These are phyloP conservation scores for Acanthisitta chloris DNA, from an alignment of 2,113 vertebrate genomes.

Conservation along the genomic window DNA sequence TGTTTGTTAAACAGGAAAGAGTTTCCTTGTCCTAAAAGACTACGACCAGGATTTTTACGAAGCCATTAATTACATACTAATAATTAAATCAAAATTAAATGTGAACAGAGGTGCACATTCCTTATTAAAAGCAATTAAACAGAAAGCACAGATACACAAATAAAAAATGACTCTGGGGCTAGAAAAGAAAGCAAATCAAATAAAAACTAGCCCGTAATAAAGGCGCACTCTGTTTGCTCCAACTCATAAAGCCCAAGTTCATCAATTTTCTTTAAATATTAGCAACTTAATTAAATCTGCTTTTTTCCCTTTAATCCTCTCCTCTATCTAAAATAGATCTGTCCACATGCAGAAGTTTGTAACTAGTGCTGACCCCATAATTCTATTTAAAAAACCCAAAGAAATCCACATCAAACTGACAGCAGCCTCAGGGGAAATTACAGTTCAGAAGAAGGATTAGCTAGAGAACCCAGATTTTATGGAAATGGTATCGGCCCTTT, in stretches of 20 bases:
- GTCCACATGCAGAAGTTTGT: conserved; percentile 76
- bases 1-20: not conserved
- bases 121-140: conserved; percentile 78
- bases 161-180: conserved; percentile 60
- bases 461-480: conserved; percentile 69
- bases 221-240: conserved; percentile 49
- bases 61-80: conserved; percentile 74
- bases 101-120: conserved; percentile 72
- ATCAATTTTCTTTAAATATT: conserved; percentile 86
- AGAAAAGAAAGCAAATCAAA: conserved; percentile 73
- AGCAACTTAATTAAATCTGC: conserved; percentile 86
- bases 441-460: conserved; percentile 75
- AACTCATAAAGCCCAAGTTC: conserved; percentile 75
- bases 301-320: conserved; percentile 77
- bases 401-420: conserved; percentile 79
- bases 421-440: conserved; percentile 78
- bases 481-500: conserved; percentile 36
- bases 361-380: conserved; percentile 83
- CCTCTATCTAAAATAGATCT: conserved; percentile 86
- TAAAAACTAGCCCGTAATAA: conserved; percentile 61
- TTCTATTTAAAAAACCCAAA: conserved; percentile 76
- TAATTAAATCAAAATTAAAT: conserved; percentile 82
- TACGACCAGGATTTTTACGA: conserved; percentile 55
- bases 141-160: conserved; percentile 72
- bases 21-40: conserved; percentile 38